Base-by-base conservation (phyloP, 1,140 invertebrate species). In the Temnothorax nylanderi region DNA sequence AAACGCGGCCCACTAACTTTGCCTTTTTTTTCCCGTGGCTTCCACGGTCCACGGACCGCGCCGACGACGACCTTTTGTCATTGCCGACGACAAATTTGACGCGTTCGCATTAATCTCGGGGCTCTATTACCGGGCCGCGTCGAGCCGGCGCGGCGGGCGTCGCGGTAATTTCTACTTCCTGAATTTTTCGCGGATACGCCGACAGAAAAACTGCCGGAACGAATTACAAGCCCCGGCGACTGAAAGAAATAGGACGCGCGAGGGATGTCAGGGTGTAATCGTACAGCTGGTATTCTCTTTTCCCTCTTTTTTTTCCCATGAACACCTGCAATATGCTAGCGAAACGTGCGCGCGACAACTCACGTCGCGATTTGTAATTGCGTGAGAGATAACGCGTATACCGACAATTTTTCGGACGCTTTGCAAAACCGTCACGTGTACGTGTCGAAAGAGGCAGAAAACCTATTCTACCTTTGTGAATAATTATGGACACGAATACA, bases 41-140 rank as follows among this genome's bases (percentile, higher is more conserved):
- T 54, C n/a, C 49, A 77, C 84, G 44, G 65, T 82, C 64, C 75
- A 67, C 26, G 58, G 60, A 26, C 26, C 67, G 37, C 44, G 62
- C 78, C 67, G 44, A 37, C 64, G 62, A 62, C 65, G 75, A 91
- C 89, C 91, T 91, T 91, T 92, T 74, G 87, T 92, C 89, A 91
- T 85, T 72, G 65, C 58, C 80, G 75, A 74, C 89, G 91, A 92
- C 91, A 92, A 92, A 92, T 93, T 93, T 91, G 91, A 93, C 88
- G 76, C 78, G 84, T 41, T 54, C 51, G 84, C 89, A 93, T 94
- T 94, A 92, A 92, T 93, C 90, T 90, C 74, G 69, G 74, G 69
- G 74, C 88, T 92, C 88, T 82, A 93, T 92, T 92, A 92, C 89
- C 88, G 74, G 75, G 49, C 78, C 26, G 58, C 69, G 74, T 87